A percentile compares a stretch with the other conserved stretches of the same genome.
Evolutionary conservation across 2,113 vertebrate species (phyloP).

Genomic region (Gallinago undulata): DNA sequence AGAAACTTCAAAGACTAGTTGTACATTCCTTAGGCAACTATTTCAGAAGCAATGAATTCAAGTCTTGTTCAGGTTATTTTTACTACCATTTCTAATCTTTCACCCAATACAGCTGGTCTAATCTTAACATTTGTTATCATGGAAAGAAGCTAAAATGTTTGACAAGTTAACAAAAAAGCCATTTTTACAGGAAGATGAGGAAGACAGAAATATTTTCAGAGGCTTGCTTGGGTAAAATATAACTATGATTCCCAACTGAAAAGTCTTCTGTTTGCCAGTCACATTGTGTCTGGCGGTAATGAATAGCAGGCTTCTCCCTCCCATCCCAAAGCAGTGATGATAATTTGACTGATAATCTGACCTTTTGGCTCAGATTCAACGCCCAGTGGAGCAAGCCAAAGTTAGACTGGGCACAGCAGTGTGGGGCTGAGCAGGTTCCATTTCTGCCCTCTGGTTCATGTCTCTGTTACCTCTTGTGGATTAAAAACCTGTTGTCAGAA

Average conservation of each 20-base stretch:
- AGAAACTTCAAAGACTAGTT: constrained; percentile 41
- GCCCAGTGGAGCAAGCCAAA: not conserved
- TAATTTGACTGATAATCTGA: not conserved
- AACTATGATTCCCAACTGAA: not conserved
- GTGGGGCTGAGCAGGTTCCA: not conserved
- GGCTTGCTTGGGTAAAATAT: not conserved
- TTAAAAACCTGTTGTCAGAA: not conserved
- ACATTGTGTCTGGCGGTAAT: not conserved
- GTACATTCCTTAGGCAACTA: constrained; percentile 28
- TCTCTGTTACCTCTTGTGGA: not conserved
- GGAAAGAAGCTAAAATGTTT: not conserved
- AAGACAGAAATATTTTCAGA: not conserved
- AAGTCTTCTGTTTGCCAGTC: not conserved
- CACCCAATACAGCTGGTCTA: constrained; percentile 8
- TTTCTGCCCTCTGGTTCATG: not conserved
- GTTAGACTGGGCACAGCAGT: not conserved
- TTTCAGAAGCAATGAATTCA: constrained; percentile 18
- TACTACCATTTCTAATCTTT: constrained; percentile 25
- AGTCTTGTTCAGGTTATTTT: constrained; percentile 43
- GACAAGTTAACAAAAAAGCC: not conserved
- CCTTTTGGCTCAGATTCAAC: not conserved
- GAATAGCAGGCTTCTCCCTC: not conserved
- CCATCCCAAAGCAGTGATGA: not conserved
- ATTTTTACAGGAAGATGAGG: not conserved
- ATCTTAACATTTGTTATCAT: constrained; percentile 8